Percentiles rank a stretch among this genome's conserved stretches.
These are phyloP conservation scores for Oncorhynchus nerka DNA, from an alignment of 2,113 vertebrate genomes.

Conservation along the genomic window DNA sequence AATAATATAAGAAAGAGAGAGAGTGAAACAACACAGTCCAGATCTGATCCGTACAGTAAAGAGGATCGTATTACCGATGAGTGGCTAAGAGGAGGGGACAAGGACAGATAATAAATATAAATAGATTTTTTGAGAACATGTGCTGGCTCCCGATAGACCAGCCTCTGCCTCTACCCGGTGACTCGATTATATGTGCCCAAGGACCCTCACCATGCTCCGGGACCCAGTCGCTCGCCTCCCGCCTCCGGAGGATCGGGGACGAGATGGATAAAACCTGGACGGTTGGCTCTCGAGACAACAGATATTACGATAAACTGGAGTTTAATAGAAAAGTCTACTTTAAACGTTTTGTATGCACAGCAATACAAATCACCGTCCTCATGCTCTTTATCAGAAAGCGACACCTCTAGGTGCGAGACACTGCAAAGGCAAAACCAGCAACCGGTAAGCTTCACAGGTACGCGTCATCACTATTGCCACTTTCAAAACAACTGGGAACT, in stretches of 20 bases:
- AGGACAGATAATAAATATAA: not conserved
- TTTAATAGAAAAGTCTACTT: slow-evolving; percentile 40
- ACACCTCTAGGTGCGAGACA: slow-evolving; percentile 71
- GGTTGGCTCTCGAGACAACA: slow-evolving; percentile 4
- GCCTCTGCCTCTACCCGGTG: slow-evolving; percentile 62
- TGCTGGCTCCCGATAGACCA: slow-evolving; percentile 73
- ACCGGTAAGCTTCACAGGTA: slow-evolving; percentile 68
- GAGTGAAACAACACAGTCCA: slow-evolving; percentile 42
- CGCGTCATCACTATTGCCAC: not conserved
- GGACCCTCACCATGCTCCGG: slow-evolving; percentile 62
- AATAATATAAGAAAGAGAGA: slow-evolving; percentile 75
- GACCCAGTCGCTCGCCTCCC: slow-evolving; percentile 72
- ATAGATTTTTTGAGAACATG: slow-evolving; percentile 60
- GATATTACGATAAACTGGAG: slow-evolving; percentile 21
- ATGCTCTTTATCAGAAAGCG: slow-evolving; percentile 73
- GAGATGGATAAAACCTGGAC: slow-evolving; percentile 71
- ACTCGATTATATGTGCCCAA: slow-evolving; percentile 55
- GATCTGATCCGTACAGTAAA: slow-evolving; percentile 47
- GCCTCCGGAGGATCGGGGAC: slow-evolving; percentile 81
- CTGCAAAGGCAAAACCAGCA: slow-evolving; percentile 52
- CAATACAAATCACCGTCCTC: slow-evolving; percentile 71
- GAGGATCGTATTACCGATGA: slow-evolving; percentile 30
- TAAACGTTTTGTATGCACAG: slow-evolving; percentile 65
- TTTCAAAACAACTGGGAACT: no score
- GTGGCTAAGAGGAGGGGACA: slow-evolving; percentile 13